phyloP scores from a whole-genome alignment of 1,140 invertebrate genomes.

The Nebria ingens region DNA sequence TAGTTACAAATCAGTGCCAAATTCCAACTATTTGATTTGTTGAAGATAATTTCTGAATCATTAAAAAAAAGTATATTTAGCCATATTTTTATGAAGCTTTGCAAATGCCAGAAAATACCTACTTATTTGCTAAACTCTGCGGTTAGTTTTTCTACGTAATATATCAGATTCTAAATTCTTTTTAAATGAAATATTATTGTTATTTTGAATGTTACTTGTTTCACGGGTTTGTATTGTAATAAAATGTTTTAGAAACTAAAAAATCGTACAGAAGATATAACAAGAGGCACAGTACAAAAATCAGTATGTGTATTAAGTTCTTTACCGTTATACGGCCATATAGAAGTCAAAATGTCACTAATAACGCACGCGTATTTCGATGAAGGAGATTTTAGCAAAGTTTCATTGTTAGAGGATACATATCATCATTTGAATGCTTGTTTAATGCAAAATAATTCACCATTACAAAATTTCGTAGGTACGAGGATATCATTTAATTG shows the following conservation, averaged over 20 bases:
- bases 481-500: slow-evolving; percentile 25
- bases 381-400: slow-evolving; percentile 85
- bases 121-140: too few relatives aligned
- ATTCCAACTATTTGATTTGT: too few relatives aligned
- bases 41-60: too few relatives aligned
- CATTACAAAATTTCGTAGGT: slow-evolving; percentile 73
- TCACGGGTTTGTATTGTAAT: slow-evolving; percentile 11
- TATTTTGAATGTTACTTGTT: slow-evolving; percentile 13
- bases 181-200: too few relatives aligned
- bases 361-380: slow-evolving; percentile 97
- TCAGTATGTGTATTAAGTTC: slow-evolving; percentile 84
- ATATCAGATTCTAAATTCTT: background rate
- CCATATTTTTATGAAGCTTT: too few relatives aligned
- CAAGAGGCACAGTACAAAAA: slow-evolving; percentile 89
- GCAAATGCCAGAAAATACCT: too few relatives aligned
- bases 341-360: slow-evolving; percentile 89
- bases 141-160: background rate
- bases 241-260: slow-evolving; percentile 64
- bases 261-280: slow-evolving; percentile 94
- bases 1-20: too few relatives aligned
- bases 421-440: slow-evolving; percentile 87
- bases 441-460: slow-evolving; percentile 56
- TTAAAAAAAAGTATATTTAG: too few relatives aligned
- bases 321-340: slow-evolving; percentile 80
- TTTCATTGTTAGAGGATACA: slow-evolving; percentile 83